phyloP scores from a whole-genome alignment of 1,140 invertebrate genomes.

The Ostrea denselamellosa region DNA sequence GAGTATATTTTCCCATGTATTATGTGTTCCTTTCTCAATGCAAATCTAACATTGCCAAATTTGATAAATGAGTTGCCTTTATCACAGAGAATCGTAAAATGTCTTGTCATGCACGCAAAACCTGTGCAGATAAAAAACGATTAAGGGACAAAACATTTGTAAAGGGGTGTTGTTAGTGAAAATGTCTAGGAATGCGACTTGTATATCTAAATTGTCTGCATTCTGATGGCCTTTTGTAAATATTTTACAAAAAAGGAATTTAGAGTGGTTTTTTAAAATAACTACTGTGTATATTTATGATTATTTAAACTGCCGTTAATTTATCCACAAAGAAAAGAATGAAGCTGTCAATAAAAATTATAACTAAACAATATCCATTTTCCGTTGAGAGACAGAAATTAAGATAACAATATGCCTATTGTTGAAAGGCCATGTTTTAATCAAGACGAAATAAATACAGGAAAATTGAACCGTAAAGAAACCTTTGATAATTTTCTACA shows the following conservation, averaged over 20 bases:
- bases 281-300: neutral
- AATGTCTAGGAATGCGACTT: constrained; percentile 1
- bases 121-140: neutral
- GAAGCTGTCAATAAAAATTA: neutral
- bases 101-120: neutral
- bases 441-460: neutral
- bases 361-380: neutral
- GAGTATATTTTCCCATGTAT: constrained; percentile 12
- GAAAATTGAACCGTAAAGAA: neutral
- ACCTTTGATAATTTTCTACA: neutral
- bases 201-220: neutral
- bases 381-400: neutral
- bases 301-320: neutral
- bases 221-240: neutral
- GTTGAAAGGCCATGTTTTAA: neutral
- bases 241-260: neutral
- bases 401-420: neutral
- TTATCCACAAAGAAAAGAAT: neutral
- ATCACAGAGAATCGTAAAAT: neutral
- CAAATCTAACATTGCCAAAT: neutral
- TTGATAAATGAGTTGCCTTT: neutral
- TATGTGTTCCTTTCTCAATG: neutral
- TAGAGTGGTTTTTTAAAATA: neutral
- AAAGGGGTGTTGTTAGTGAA: neutral
- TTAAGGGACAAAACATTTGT: neutral